Conservation (phyloP, 2,113 vertebrate species). For the Oreochromis spilurus region DNA sequence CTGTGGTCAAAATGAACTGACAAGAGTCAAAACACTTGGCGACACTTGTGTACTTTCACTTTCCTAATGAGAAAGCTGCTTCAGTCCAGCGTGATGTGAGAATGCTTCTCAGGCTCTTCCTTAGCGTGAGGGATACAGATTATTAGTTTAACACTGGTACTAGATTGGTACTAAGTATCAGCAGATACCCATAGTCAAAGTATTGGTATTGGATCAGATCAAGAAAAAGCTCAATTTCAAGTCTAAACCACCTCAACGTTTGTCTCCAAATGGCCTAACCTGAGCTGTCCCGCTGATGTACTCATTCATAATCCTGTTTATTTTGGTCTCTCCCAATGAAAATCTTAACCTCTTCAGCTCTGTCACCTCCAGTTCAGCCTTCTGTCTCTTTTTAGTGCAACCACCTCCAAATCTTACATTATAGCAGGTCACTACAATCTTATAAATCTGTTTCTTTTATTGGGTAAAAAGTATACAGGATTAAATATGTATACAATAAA, state of each 20-base stretch:
- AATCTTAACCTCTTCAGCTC: background rate
- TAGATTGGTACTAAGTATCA: rapidly evolving
- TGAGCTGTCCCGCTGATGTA: background rate
- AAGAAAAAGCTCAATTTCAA: background rate
- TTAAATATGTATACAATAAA: background rate
- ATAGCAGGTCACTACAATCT: background rate
- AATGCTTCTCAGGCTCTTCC: background rate
- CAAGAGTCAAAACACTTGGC: background rate
- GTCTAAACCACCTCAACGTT: background rate
- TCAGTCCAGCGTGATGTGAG: background rate
- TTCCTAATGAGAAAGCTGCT: background rate
- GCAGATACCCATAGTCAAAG: background rate
- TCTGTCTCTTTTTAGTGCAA: background rate
- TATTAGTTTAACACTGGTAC: background rate
- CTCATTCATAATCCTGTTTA: background rate
- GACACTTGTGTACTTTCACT: background rate
- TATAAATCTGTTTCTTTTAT: background rate
- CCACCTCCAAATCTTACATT: background rate
- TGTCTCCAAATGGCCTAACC: background rate
- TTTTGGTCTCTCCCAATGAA: background rate
- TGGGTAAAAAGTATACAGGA: background rate
- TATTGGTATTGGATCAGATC: background rate
- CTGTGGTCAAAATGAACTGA: background rate
- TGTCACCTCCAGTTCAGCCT: background rate
- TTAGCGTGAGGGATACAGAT: rapidly evolving